Evolutionary conservation across 2,888 invertebrate species (phyloP).

Genomic region (Cremastobaeus sp.): DNA sequence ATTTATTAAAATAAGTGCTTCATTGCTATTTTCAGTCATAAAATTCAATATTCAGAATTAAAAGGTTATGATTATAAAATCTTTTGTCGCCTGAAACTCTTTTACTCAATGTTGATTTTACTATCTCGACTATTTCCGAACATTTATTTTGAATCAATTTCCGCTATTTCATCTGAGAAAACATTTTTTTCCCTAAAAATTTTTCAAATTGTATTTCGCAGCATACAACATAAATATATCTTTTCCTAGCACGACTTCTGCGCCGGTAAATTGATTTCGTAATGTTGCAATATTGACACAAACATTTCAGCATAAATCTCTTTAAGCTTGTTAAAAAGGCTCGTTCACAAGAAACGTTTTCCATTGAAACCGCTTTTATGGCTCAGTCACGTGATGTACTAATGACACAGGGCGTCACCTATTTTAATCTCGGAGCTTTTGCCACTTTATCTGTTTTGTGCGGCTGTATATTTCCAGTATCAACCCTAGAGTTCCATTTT

Average conservation of each 20-base stretch:
- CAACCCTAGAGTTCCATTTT: not conserved
- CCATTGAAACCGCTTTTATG: not conserved
- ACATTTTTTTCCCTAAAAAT: too few species aligned
- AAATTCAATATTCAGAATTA: too few species aligned
- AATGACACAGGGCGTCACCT: slow-evolving; percentile 10
- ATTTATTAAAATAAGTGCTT: too few species aligned
- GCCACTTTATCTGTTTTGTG: not conserved
- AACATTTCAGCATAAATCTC: not conserved
- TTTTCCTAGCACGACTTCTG: not conserved
- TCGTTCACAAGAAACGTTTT: not conserved
- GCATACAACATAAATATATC: too few species aligned
- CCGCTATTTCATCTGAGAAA: too few species aligned
- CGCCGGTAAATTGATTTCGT: slow-evolving; percentile 5
- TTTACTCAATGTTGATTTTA: too few species aligned
- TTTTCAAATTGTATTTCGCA: too few species aligned
- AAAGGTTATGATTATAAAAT: too few species aligned
- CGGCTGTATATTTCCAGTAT: not conserved
- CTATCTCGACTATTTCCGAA: too few species aligned
- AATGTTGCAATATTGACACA: slow-evolving; percentile 11
- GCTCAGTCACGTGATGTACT: slow-evolving; percentile 2
- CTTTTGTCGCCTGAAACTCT: too few species aligned
- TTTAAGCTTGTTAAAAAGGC: slow-evolving; percentile 2
- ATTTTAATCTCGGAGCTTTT: not conserved
- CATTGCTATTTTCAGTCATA: too few species aligned
- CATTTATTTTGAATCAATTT: too few species aligned